Percentiles rank a stretch among this genome's conserved stretches.
Conservation (phyloP, 2,888 invertebrate genomes). For the Esperia sulphurella region DNA sequence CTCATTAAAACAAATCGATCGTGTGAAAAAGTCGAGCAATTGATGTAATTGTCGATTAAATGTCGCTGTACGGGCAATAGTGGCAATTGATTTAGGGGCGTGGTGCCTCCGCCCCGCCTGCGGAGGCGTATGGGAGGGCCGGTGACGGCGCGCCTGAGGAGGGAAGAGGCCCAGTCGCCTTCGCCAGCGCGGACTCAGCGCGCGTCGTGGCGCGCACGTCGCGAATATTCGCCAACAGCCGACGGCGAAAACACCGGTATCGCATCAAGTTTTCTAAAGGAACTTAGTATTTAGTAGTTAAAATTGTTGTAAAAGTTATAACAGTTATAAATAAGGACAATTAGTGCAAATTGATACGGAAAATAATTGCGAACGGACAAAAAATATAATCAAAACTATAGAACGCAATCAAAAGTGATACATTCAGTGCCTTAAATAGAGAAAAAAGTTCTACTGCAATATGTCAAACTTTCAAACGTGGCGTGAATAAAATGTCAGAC, state of each 20-base stretch:
- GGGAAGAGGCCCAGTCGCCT: constrained; percentile 69
- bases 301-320: neutral
- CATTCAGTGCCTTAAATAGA: neutral
- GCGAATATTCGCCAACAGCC: constrained; percentile 18
- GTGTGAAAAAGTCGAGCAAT: constrained; percentile 49
- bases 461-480: constrained; percentile 6
- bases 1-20: constrained; percentile 65
- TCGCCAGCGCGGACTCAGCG: constrained; percentile 59
- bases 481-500: constrained; percentile 22
- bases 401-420: neutral
- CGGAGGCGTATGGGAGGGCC: constrained; percentile 69
- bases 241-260: constrained; percentile 4
- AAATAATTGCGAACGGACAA: neutral
- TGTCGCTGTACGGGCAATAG: constrained; percentile 27
- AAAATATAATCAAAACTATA: neutral
- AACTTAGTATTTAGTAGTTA: neutral
- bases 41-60: constrained; percentile 41
- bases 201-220: constrained; percentile 51
- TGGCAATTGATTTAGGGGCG: constrained; percentile 28
- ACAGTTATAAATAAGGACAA: neutral
- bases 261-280: neutral
- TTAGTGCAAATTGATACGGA: neutral
- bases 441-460: neutral
- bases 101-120: constrained; percentile 53
- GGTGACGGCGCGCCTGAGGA: constrained; percentile 46